Base-by-base conservation (phyloP, 2,113 vertebrate species). In the Pelecanoides urinatrix region DNA sequence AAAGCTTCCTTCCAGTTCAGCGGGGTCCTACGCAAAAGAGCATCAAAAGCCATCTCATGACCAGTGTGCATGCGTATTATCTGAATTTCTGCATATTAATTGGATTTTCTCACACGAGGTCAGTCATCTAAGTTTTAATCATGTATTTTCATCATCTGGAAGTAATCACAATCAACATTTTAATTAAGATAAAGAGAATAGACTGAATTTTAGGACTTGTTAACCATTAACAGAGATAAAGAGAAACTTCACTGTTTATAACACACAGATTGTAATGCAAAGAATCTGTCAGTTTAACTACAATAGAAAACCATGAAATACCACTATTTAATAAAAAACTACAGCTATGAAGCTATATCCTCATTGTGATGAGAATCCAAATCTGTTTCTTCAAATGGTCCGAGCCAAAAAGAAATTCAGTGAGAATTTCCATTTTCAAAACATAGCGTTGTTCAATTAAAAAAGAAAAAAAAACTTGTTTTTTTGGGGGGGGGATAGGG, bases 121-220 rank as follows among this genome's bases (percentile, higher is more conserved):
- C 58, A 79, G 67, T 42, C 75, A 40, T 19, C 38, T 72, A 27
- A 45, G 38, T 75, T 92, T 63, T 65, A 75, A 90, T 79, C 61
- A 7, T 47, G 29, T 47, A 23, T 92, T 88, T 88, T 61, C 79
- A 92, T 95, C 71, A 73, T 65, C 86, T 77, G 85, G 58, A 92
- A 86, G 86, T 55, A 92, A 96, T 90, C 91, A 88, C 56, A 90
- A 81, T 88, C 86, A 91, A 52, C 71, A 30, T 67, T 92, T 86
- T 83, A 85, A 95, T 96, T 93, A 90, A 92, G 81, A 84, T 87
- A 56, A 89, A 92, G 59, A 67, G 61, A 92, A 95, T 3, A 27
- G 79, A 75, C 20, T 10, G 50, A 52, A 44, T 74, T 82, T 86
- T 72, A 63, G 83, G 75, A 76, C 49, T 94, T 78, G 59, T 8